A percentile compares a stretch with the other conserved stretches of the same genome.
Conservation (phyloP, 2,888 invertebrate species). For the Pterostichus madidus region DNA sequence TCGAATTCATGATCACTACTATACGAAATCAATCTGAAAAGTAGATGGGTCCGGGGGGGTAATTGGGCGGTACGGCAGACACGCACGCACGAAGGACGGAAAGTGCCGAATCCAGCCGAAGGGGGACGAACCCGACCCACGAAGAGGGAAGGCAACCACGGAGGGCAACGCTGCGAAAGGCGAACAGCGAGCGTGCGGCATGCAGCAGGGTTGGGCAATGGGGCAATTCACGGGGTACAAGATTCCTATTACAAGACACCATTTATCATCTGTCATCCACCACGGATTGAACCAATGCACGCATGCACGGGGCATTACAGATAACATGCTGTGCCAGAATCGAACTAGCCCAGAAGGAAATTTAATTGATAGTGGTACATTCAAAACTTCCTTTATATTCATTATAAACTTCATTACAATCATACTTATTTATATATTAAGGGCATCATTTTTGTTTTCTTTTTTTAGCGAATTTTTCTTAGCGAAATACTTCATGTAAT, state of each 20-base stretch:
- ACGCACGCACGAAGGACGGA: slow-evolving; percentile 33
- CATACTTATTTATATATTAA: no score
- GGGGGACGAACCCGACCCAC: not conserved
- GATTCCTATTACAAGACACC: slow-evolving; percentile 76
- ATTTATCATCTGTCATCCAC: slow-evolving; percentile 77
- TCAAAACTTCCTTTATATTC: not conserved
- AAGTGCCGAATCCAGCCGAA: slow-evolving; percentile 19
- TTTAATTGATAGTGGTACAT: slow-evolving; percentile 19
- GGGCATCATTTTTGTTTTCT: no score
- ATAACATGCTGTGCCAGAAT: slow-evolving; percentile 51
- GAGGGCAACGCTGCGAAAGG: slow-evolving; percentile 24
- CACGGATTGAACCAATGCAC: slow-evolving; percentile 68
- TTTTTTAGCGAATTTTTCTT: no score
- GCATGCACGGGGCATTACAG: slow-evolving; percentile 65
- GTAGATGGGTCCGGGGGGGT: slow-evolving; percentile 5
- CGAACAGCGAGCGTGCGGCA: slow-evolving; percentile 27
- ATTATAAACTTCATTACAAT: no score
- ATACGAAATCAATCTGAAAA: slow-evolving; percentile 60
- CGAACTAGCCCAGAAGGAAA: slow-evolving; percentile 49
- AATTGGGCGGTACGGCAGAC: slow-evolving; percentile 7
- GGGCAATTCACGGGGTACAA: slow-evolving; percentile 75
- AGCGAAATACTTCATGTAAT: no score
- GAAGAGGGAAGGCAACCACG: slow-evolving; percentile 6
- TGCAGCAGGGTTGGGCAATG: slow-evolving; percentile 71
- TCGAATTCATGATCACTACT: slow-evolving; percentile 54